Conservation (phyloP, 2,113 vertebrate species). For the Anolis sagrei region DNA sequence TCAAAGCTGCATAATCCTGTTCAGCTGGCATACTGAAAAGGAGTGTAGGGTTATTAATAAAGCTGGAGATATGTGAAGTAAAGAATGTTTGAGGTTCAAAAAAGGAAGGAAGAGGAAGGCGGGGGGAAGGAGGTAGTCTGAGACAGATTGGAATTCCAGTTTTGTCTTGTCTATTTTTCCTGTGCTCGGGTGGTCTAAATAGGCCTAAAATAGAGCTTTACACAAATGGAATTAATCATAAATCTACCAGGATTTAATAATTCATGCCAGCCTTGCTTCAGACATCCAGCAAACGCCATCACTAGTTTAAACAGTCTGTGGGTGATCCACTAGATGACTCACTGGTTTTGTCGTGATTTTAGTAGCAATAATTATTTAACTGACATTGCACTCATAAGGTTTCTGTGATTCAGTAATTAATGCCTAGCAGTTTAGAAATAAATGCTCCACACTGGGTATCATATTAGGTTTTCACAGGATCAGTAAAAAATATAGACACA, state of each 20-base stretch:
- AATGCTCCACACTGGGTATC: not conserved
- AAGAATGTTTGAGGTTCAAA: slow-evolving; percentile 46
- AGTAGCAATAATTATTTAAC: not conserved
- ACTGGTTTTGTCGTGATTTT: too few species aligned
- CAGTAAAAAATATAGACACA: not conserved
- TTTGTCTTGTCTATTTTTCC: slow-evolving; percentile 3
- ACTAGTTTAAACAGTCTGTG: not conserved
- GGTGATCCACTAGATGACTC: not conserved
- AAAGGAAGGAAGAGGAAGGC: slow-evolving; percentile 10
- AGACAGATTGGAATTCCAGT: not conserved
- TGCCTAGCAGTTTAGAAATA: too few species aligned
- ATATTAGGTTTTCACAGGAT: not conserved
- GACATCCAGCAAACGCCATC: not conserved
- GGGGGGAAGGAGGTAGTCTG: slow-evolving; percentile 39
- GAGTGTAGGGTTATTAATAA: slow-evolving; percentile 58
- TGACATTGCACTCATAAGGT: not conserved
- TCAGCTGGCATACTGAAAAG: slow-evolving; percentile 70
- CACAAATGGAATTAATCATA: not conserved
- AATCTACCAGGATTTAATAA: not conserved
- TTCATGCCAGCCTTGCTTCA: not conserved
- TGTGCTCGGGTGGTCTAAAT: not conserved
- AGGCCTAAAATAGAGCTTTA: not conserved
- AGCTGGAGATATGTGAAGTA: slow-evolving; percentile 49
- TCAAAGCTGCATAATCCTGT: slow-evolving; percentile 69
- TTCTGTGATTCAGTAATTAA: not conserved